phyloP scores from a whole-genome alignment of 2,113 vertebrate species.

The Mellivora capensis region DNA sequence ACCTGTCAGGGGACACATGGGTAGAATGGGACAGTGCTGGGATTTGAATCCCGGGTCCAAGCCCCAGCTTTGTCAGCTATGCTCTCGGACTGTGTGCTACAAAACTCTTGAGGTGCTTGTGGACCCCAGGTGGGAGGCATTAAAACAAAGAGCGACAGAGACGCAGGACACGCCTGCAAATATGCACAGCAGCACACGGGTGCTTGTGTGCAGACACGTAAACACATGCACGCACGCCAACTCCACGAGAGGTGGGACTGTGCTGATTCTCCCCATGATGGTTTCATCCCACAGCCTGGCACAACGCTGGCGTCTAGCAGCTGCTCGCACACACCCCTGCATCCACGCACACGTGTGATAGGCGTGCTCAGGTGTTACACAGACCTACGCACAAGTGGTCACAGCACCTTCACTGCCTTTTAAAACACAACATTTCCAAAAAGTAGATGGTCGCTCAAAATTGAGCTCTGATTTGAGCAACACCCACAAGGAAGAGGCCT shows the following conservation, averaged over 20 bases:
- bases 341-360: background rate
- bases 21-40: background rate
- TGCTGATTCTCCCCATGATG: background rate
- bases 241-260: background rate
- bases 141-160: background rate
- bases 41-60: background rate
- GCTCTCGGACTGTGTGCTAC: background rate
- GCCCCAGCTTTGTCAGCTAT: background rate
- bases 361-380: background rate
- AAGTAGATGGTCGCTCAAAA: background rate
- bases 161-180: background rate
- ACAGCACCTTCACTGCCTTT: background rate
- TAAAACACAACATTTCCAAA: background rate
- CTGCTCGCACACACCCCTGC: background rate
- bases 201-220: rapidly evolving
- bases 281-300: background rate
- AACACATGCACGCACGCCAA: background rate
- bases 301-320: background rate
- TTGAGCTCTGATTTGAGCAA: background rate
- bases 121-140: background rate
- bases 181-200: background rate
- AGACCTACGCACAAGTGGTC: background rate
- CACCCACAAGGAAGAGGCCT: background rate
- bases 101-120: background rate
- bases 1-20: background rate